Conservation (phyloP, 2,888 invertebrate species). For the Euproctis similis region DNA sequence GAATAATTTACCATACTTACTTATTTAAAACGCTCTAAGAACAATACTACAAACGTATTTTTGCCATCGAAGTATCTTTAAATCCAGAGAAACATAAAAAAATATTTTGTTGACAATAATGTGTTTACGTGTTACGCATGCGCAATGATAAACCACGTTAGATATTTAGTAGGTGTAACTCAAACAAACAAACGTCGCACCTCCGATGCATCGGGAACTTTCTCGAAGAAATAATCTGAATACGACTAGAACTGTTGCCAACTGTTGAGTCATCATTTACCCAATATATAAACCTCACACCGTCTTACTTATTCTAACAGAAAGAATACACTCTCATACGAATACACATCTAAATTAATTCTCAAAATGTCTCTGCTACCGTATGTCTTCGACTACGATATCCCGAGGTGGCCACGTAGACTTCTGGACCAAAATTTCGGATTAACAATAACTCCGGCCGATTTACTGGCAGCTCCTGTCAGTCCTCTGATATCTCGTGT, state of each 20-base stretch:
- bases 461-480: slow-evolving; percentile 40
- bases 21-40: too few species aligned
- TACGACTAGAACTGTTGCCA: slow-evolving; percentile 17
- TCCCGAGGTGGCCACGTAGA: slow-evolving; percentile 50
- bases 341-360: slow-evolving; percentile 5
- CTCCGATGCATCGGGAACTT: slow-evolving; percentile 30
- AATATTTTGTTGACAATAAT: too few species aligned
- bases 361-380: slow-evolving; percentile 49
- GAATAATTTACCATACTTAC: too few species aligned
- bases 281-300: slow-evolving; percentile 17
- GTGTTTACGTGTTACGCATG: too few species aligned
- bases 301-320: slow-evolving; percentile 18
- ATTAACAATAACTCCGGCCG: slow-evolving; percentile 54
- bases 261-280: slow-evolving; percentile 14
- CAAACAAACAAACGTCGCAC: slow-evolving; percentile 4
- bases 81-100: too few species aligned
- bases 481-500: slow-evolving; percentile 39
- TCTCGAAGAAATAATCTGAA: slow-evolving; percentile 23
- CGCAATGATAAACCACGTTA: too few species aligned
- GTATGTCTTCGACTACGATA: slow-evolving; percentile 50
- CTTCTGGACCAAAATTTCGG: slow-evolving; percentile 65
- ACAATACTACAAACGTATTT: too few species aligned
- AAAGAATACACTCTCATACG: slow-evolving; percentile 18
- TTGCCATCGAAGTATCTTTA: too few species aligned
- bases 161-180: too few species aligned